Conservation (phyloP, 35 echinoderm and acorn worm species). For the Hemicentrotus pulcherrimus region DNA sequence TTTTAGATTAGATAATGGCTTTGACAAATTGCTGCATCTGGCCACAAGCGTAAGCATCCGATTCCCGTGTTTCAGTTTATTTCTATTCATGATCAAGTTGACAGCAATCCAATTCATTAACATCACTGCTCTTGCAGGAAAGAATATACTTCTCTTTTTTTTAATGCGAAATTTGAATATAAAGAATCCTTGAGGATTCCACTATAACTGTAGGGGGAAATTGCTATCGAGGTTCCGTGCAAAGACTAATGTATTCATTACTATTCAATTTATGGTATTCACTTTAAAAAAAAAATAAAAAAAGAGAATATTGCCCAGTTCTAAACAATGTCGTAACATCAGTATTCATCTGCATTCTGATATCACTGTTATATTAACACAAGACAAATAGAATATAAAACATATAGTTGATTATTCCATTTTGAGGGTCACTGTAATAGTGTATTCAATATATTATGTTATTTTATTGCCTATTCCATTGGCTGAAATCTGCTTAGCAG, state of each 20-base stretch:
- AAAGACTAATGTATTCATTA: background rate
- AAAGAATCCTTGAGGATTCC: too few species aligned
- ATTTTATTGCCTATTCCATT: background rate
- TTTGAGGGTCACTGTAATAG: background rate
- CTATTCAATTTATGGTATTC: background rate
- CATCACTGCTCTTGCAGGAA: background rate
- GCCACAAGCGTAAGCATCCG: background rate
- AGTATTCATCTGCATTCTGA: background rate
- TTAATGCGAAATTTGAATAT: background rate
- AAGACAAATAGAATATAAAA: too few species aligned
- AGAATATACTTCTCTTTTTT: background rate
- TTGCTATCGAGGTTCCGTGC: too few species aligned
- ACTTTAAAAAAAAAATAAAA: background rate
- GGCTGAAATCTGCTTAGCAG: background rate
- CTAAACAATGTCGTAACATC: background rate
- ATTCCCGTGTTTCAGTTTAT: background rate
- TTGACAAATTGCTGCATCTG: constrained; percentile 2
- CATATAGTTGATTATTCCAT: too few species aligned
- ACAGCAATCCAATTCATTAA: background rate
- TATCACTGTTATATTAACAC: background rate
- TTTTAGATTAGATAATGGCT: background rate
- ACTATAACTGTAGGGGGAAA: too few species aligned
- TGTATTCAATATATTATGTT: background rate
- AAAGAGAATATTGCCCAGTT: background rate
- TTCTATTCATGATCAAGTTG: background rate